Percentiles rank a stretch among this genome's conserved stretches.
Conservation (phyloP, 2,888 invertebrate species). For the Baronia brevicornis region DNA sequence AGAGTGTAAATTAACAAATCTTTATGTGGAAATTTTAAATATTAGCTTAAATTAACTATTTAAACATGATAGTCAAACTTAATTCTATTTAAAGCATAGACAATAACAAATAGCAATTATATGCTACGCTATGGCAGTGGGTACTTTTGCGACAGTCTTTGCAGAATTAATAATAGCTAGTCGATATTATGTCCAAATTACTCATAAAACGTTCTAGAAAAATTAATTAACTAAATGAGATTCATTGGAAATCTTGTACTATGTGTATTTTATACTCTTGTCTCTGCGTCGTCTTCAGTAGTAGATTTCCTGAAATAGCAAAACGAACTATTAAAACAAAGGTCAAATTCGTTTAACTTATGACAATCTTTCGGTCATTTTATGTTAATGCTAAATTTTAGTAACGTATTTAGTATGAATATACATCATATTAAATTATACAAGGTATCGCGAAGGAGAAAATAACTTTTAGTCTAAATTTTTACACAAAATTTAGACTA, state of each 20-base stretch:
- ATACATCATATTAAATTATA: too few species aligned
- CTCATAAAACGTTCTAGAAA: conserved; percentile 30
- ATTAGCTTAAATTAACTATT: conserved; percentile 8
- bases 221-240: conserved; percentile 63
- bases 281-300: conserved; percentile 73
- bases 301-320: conserved; percentile 69
- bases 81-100: conserved; percentile 46
- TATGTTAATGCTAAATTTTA: too few species aligned
- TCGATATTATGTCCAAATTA: conserved; percentile 14
- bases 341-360: too few species aligned
- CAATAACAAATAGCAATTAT: conserved; percentile 35
- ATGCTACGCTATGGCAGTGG: conserved; percentile 66
- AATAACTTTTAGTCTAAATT: too few species aligned
- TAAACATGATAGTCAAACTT: conserved; percentile 14
- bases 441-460: too few species aligned
- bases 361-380: too few species aligned
- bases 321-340: too few species aligned
- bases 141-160: conserved; percentile 60
- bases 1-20: too few species aligned
- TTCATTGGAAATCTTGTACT: conserved; percentile 73
- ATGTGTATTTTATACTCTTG: conserved; percentile 55
- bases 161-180: conserved; percentile 40
- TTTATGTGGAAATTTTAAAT: conserved; percentile 12
- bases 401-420: too few species aligned
- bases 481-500: too few species aligned